Conservation (phyloP, 2,888 invertebrate genomes). For the Encarsia formosa region DNA sequence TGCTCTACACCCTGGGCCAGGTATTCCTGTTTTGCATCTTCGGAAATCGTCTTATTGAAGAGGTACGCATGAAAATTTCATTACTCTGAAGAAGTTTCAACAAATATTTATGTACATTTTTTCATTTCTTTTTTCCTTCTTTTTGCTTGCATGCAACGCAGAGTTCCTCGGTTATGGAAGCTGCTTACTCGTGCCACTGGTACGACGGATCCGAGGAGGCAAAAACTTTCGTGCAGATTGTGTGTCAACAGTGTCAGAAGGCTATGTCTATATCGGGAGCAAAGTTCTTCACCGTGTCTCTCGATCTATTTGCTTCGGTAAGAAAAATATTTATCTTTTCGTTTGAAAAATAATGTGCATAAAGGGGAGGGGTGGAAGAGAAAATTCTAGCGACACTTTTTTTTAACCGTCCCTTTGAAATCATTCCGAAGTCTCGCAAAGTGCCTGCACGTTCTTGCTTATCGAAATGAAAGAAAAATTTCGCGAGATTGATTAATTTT, state of each 20-base stretch:
- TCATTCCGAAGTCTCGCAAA: too few species aligned
- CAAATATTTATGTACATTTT: too few species aligned
- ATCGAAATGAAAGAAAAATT: too few species aligned
- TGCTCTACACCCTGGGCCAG: constrained; percentile 76
- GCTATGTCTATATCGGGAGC: constrained; percentile 86
- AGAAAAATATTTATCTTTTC: too few species aligned
- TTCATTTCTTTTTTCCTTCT: not conserved
- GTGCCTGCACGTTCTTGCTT: too few species aligned
- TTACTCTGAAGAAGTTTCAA: not conserved
- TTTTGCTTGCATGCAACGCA: too few species aligned
- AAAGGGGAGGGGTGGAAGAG: too few species aligned
- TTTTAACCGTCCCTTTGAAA: too few species aligned
- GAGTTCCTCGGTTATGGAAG: constrained; percentile 90
- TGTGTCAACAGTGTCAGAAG: constrained; percentile 86
- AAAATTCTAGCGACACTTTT: too few species aligned
- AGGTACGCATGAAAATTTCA: constrained; percentile 55
- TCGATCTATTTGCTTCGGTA: constrained; percentile 85
- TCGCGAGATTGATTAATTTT: too few species aligned
- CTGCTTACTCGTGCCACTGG: constrained; percentile 87
- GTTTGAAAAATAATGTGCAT: too few species aligned
- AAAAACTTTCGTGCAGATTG: constrained; percentile 86
- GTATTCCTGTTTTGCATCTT: constrained; percentile 85
- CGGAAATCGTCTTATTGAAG: constrained; percentile 81
- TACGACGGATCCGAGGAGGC: constrained; percentile 87
- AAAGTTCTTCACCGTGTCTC: constrained; percentile 82